Conservation (phyloP, 1,140 invertebrate species). For the Polyergus mexicanus region DNA sequence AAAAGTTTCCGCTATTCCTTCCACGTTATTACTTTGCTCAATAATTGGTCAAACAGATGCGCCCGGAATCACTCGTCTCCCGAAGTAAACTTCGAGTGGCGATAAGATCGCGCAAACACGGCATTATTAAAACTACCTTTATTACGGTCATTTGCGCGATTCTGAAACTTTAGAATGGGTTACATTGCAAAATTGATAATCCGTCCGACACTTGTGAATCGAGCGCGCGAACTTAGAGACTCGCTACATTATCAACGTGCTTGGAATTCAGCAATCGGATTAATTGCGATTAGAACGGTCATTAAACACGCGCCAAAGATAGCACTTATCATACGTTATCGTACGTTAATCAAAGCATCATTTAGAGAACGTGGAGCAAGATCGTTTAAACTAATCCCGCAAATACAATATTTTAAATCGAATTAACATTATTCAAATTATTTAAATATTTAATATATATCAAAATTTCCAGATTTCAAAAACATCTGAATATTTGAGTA, state of each 20-base stretch:
- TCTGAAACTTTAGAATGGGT: not conserved
- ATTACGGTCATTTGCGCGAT: conserved; percentile 50
- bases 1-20: too few relatives aligned
- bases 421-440: not conserved
- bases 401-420: conserved; percentile 23
- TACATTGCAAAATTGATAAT: conserved; percentile 54
- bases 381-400: not conserved
- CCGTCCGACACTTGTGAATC: conserved; percentile 28
- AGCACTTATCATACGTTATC: conserved; percentile 26
- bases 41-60: conserved; percentile 74
- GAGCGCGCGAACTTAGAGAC: not conserved
- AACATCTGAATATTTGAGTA: not conserved
- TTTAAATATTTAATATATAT: not conserved
- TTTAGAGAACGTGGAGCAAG: not conserved
- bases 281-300: conserved; percentile 40
- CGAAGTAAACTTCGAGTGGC: conserved; percentile 27
- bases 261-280: conserved; percentile 35
- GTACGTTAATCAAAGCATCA: not conserved
- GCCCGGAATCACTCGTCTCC: conserved; percentile 63
- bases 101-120: conserved; percentile 57
- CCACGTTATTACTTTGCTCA: conserved; percentile 70
- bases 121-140: conserved; percentile 67
- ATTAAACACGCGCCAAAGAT: not conserved
- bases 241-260: conserved; percentile 5
- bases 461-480: not conserved